Percentiles rank a stretch among this genome's conserved stretches.
Conservation (phyloP, 2,888 invertebrate species). For the Dynastes tityus region DNA sequence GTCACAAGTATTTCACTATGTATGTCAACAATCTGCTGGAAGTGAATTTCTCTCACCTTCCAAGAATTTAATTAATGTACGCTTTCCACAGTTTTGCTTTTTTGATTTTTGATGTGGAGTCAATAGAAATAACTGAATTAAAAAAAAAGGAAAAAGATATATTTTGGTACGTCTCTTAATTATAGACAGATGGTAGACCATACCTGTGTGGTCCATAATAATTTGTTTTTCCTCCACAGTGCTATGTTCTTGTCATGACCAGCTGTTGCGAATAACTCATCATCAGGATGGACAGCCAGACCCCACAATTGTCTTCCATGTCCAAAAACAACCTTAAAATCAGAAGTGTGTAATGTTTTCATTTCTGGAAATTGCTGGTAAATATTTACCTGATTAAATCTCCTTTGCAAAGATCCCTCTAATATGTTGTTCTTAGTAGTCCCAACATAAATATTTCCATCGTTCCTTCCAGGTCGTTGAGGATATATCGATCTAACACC, state of each 20-base stretch:
- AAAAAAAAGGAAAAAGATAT: too few species aligned
- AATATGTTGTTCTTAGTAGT: slow-evolving; percentile 91
- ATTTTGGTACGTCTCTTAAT: too few species aligned
- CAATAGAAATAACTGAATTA: too few species aligned
- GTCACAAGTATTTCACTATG: too few species aligned
- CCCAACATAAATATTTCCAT: slow-evolving; percentile 93
- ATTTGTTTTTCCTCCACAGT: slow-evolving; percentile 90
- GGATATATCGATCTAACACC: slow-evolving; percentile 92
- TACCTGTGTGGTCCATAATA: slow-evolving; percentile 90
- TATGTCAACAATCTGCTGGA: too few species aligned
- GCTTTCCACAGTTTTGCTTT: too few species aligned
- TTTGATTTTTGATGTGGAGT: too few species aligned
- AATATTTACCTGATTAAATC: slow-evolving; percentile 82
- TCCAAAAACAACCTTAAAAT: slow-evolving; percentile 83
- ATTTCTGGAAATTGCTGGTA: neutral
- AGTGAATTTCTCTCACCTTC: too few species aligned
- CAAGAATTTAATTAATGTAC: too few species aligned
- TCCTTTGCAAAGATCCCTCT: slow-evolving; percentile 90
- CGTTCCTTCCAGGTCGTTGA: slow-evolving; percentile 88
- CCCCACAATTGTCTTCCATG: slow-evolving; percentile 92
- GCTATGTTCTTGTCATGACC: slow-evolving; percentile 94
- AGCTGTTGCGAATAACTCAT: slow-evolving; percentile 92
- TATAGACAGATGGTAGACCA: neutral
- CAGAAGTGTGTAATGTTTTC: slow-evolving; percentile 3
- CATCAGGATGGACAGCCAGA: slow-evolving; percentile 90